Evolutionary conservation across 2,113 vertebrate species (phyloP), one percentile per base, ranked within the genome.

Genomic region (Larimichthys polyactis): DNA sequence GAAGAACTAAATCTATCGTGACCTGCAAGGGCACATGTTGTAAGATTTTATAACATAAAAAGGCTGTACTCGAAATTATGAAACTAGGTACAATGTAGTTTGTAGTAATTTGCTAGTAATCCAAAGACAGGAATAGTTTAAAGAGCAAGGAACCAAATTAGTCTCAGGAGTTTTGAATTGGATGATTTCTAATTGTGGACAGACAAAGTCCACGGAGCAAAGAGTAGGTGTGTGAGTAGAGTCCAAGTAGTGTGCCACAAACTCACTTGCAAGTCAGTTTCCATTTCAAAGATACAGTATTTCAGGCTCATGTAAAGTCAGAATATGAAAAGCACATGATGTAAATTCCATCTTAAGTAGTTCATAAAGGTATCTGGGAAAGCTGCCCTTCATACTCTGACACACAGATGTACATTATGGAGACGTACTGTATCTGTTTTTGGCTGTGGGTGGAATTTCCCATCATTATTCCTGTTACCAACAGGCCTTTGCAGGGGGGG

Each of bases 401-500:
- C 22, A 32, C 75, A 54, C 11, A 59, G 9, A 68, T 43, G 4
- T 22, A 58, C 4, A 36, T 65, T 54, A 66, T 82, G 16, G 14
- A 54, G 19, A 75, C 1, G 3, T 17, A n/a, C 8, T 74, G 36
- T 63, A 15, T 69, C 57, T 63, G 51, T 67, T 70, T 54, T 0
- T 63, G 24, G 71, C 27, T 58, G n/a, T 4, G 3, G 24, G 24
- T 86, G 68, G 73, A 88, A 59, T 81, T 79, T 82, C 71, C 81
- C 75, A 44, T 82, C 73, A 81, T 87, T 52, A 43, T 69, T 86
- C 14, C 63, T 19, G 49, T 79, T 43, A 84, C 60, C 84, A 87
- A 40, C 80, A 73, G 75, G 73, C 75, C 84, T 77, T 81, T 71
- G 74, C 81, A 79, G 58, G 84, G 83, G 32, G 32, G 5, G 29